Evolutionary conservation across 2,888 invertebrate species (phyloP), one percentile per base, ranked within the genome.

Genomic region (Graphium colonna): DNA sequence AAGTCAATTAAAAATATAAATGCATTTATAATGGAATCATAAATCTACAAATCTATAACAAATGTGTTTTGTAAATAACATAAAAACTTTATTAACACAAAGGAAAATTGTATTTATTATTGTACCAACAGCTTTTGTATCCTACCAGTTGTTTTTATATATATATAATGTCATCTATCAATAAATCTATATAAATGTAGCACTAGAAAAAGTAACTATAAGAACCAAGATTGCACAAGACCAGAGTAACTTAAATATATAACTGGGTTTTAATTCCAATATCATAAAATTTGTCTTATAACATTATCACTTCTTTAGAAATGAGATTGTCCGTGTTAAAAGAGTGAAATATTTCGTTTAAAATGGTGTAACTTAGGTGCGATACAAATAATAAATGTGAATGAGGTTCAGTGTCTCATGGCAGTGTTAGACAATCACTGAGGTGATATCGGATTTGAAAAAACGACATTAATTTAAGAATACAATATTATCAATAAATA

Each of bases 1-100:
- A 60, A 65, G 65, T 69, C 60, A 60, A 58, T 57, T 61, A 57
- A 63, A 48, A 63, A 67, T 68, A 75, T 75, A 81, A 81, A 80
- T 79, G 81, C 81, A 77, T 68, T 65, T 18, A 21, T 38, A 54
- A 41, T 50, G 54, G 54, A 54, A 54, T 54, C 8, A 51, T 47
- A 12, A 36, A 12, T n/a, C 36, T 36, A 45, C 28, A 49, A 49
- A 44, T 53, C 48, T 49, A 48, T 53, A 49, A 53, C 48, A 31
- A 53, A 49, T 49, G 38, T 48, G 15, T 53, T n/a, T 21, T 50
- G 54, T 50, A 54, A 45, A 54, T 50, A 50, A 54, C 17, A 13
- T 45, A 50, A 50, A 45, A 44, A 48, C 17, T 18, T 39, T 40
- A 28, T 43, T 31, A 49, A 21, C 17, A 45, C 15, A 39, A 33